phyloP scores from a whole-genome alignment of 2,113 vertebrate genomes.

The Spermophilus dauricus region DNA sequence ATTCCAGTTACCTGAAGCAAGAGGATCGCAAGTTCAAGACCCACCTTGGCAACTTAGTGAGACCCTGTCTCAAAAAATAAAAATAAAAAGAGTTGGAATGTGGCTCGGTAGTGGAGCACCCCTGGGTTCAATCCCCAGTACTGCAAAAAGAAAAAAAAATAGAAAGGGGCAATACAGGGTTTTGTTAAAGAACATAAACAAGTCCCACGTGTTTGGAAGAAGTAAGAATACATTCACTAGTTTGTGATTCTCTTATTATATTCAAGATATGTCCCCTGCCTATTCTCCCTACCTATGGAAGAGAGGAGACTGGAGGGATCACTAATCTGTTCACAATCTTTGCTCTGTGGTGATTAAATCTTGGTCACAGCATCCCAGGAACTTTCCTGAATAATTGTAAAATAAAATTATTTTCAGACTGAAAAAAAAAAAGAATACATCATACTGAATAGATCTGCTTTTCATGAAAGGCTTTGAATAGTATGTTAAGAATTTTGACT shows the following conservation, averaged over 20 bases:
- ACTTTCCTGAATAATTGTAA: too few species aligned
- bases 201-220: background rate
- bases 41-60: background rate
- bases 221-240: background rate
- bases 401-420: too few species aligned
- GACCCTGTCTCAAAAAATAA: background rate
- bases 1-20: background rate
- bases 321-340: too few species aligned
- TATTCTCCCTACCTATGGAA: too few species aligned
- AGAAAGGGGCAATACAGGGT: background rate
- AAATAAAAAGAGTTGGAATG: background rate
- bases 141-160: background rate
- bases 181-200: background rate
- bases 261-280: too few species aligned
- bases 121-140: too few species aligned
- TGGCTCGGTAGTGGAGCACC: background rate
- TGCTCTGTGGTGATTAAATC: too few species aligned
- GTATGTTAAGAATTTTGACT: background rate
- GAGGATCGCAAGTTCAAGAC: background rate
- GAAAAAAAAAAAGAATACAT: too few species aligned
- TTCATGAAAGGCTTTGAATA: background rate
- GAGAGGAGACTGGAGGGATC: too few species aligned
- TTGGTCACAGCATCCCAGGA: too few species aligned
- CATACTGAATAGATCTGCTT: background rate
- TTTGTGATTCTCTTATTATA: too few species aligned